These are phyloP conservation scores for Coracopsis vasa DNA, from an alignment of 2,113 vertebrate genomes.

Conservation along the genomic window DNA sequence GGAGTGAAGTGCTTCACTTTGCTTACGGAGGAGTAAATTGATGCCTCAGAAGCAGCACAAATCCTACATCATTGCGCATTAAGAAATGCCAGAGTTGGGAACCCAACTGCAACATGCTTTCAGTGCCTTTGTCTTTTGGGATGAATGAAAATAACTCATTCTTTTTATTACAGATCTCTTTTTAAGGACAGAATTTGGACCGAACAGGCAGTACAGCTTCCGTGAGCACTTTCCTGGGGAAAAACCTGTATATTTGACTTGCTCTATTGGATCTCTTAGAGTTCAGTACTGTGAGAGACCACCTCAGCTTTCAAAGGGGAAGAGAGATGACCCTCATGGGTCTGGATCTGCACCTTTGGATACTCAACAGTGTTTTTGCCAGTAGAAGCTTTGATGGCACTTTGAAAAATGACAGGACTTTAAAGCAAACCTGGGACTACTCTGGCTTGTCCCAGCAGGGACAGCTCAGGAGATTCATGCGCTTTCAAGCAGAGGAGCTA, in stretches of 20 bases:
- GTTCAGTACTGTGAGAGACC: neutral
- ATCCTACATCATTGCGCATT: neutral
- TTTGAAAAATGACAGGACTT: neutral
- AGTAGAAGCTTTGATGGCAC: neutral
- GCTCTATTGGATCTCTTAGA: neutral
- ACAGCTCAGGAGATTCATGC: neutral
- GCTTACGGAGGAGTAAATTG: neutral
- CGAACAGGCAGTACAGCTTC: neutral
- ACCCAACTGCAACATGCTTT: neutral
- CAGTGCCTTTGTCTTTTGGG: neutral
- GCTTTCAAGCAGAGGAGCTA: neutral
- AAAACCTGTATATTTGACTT: neutral
- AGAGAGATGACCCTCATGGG: neutral
- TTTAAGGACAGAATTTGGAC: neutral
- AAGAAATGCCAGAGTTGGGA: neutral
- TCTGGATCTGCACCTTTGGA: neutral
- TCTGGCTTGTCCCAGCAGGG: neutral
- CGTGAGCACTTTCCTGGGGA: neutral
- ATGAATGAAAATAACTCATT: neutral
- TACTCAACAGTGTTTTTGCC: neutral
- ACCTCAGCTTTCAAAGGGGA: neutral
- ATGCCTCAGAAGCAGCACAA: neutral
- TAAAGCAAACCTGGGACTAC: neutral
- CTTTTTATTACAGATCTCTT: neutral
- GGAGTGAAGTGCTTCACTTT: neutral